Conservation (phyloP, 2,888 invertebrate species). For the Melinaea marsaeus region DNA sequence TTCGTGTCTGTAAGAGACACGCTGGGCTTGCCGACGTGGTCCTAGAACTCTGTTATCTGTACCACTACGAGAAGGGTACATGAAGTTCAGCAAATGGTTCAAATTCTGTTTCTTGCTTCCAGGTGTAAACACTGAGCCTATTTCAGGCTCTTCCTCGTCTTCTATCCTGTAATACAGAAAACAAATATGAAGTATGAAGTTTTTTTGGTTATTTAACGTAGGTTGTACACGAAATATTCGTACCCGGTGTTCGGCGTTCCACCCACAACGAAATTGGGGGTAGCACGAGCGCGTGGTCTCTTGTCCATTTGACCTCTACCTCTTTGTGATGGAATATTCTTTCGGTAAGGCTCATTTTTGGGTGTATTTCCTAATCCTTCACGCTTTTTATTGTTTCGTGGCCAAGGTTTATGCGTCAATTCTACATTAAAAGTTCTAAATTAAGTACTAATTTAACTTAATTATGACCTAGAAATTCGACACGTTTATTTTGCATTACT, state of each 20-base stretch:
- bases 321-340: slow-evolving; percentile 83
- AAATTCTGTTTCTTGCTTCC: slow-evolving; percentile 95
- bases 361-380: slow-evolving; percentile 78
- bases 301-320: slow-evolving; percentile 83
- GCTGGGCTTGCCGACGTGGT: slow-evolving; percentile 50
- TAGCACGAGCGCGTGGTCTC: slow-evolving; percentile 82
- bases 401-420: slow-evolving; percentile 78
- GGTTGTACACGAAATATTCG: slow-evolving; percentile 11
- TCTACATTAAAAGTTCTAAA: slow-evolving; percentile 43
- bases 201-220: slow-evolving; percentile 16
- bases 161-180: slow-evolving; percentile 59
- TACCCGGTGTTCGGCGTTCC: slow-evolving; percentile 85
- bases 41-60: slow-evolving; percentile 51
- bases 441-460: not conserved
- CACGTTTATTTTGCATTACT: not conserved
- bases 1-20: slow-evolving; percentile 83
- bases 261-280: slow-evolving; percentile 73
- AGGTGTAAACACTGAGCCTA: slow-evolving; percentile 88
- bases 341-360: slow-evolving; percentile 80
- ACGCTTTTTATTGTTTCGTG: slow-evolving; percentile 81
- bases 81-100: slow-evolving; percentile 96
- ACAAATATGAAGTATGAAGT: not conserved
- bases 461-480: no score
- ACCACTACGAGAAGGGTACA: slow-evolving; percentile 83
- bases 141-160: slow-evolving; percentile 81